Evolutionary conservation across 2,113 vertebrate species (phyloP), one percentile per base, ranked within the genome.

Genomic region (Candoia aspera): DNA sequence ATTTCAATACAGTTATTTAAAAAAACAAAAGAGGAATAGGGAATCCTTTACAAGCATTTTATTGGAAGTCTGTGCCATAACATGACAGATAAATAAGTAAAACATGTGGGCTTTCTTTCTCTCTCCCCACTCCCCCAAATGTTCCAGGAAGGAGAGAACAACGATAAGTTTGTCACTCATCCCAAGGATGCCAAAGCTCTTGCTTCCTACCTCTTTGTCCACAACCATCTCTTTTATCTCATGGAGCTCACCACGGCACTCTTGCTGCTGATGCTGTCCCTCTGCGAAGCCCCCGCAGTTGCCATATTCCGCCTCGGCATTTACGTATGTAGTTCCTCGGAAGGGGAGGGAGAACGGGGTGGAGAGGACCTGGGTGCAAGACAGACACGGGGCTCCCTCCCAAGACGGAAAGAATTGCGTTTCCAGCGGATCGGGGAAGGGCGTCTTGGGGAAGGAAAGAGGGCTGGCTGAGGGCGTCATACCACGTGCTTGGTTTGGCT

Each of bases 121-220:
- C 4, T 84, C 42, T 3, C 17, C 19, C 62, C 29, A 2, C 6
- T 37, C 21, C 57, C 57, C 5, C 57, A 42, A 21, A 79, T 33
- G 8, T 79, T 49, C 23, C 96, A 99, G 99, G 99, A 99, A 97
- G 99, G 99, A 90, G 98, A 99, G 97, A 99, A 99, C 95, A 99
- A 99, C 0, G 99, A 99, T 95, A 99, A 99, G 95, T 99, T 99
- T 97, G 98, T 99, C 98, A 99, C 98, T 17, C 99, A 99, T 94
- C 99, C 99, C 79, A 98, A 98, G 95, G 98, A 98, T 94, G 97
- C 98, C 92, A 98, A 97, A 94, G 98, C 99, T 0, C 98, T 99
- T 94, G 98, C 98, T 13, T 99, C 99, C 58, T 99, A 99, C 98
- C 98, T 99, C 97, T 99, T 99, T 90, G 99, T 97, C 57, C 99